Evolutionary conservation across 2,113 vertebrate genomes (phyloP).

Genomic region (Zosterops hypoxanthus): DNA sequence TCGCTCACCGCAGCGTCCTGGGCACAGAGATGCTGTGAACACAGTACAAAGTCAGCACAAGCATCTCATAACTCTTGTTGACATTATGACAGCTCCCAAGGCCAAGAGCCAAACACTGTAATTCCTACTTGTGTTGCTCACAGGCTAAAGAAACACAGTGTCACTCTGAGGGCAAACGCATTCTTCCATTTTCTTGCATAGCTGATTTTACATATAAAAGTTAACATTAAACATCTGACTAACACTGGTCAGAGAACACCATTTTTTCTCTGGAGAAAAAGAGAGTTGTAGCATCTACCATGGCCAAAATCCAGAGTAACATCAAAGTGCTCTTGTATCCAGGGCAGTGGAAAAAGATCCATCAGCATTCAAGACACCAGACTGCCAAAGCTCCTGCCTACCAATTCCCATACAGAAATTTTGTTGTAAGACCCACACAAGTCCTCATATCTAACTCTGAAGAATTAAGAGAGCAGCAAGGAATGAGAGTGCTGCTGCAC

Average conservation of each 20-base stretch:
- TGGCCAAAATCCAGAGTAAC: neutral
- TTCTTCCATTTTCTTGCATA: neutral
- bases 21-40: neutral
- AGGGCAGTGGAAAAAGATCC: neutral
- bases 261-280: neutral
- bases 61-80: slow-evolving; percentile 1
- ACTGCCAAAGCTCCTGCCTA: neutral
- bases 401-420: neutral
- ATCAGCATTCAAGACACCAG: neutral
- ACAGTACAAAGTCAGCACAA: neutral
- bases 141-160: neutral
- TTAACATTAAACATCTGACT: neutral
- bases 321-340: neutral
- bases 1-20: neutral
- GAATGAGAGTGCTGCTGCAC: neutral
- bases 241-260: neutral
- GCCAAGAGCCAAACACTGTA: neutral
- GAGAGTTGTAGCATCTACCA: neutral
- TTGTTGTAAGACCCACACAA: neutral
- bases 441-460: neutral
- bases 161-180: neutral
- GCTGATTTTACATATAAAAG: neutral
- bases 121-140: neutral
- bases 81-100: neutral
- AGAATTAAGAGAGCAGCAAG: neutral